These are phyloP conservation scores for Meles meles DNA, from an alignment of 2,113 vertebrate species.

Conservation along the genomic window DNA sequence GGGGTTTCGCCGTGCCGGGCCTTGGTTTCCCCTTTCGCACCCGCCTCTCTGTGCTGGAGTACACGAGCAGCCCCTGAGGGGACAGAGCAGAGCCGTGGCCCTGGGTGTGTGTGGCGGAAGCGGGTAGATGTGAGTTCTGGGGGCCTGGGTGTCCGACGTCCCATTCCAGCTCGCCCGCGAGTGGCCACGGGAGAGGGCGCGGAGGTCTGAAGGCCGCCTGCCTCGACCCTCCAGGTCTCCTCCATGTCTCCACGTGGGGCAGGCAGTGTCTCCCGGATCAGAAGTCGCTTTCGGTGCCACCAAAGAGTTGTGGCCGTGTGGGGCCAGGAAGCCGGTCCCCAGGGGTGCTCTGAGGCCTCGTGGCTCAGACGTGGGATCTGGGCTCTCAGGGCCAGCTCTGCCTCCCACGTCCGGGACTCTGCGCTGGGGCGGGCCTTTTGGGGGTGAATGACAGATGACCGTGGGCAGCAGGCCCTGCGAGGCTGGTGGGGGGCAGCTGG, in stretches of 20 bases:
- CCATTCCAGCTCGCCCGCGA: fast-evolving
- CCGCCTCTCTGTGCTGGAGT: neutral
- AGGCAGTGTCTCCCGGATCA: neutral
- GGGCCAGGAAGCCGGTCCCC: neutral
- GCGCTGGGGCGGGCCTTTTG: fast-evolving
- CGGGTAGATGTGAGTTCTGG: neutral
- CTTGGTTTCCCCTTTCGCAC: neutral
- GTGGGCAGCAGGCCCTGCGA: neutral
- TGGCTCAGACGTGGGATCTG: neutral
- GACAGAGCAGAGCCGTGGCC: neutral
- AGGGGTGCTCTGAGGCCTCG: fast-evolving
- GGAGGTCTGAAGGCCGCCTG: fast-evolving
- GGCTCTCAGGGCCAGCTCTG: neutral
- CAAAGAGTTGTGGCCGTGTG: neutral
- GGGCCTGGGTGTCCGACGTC: neutral
- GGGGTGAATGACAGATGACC: neutral
- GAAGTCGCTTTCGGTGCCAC: neutral
- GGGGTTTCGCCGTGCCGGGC: fast-evolving
- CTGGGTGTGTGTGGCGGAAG: neutral
- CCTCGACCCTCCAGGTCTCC: fast-evolving
- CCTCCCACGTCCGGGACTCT: fast-evolving
- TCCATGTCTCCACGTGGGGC: neutral
- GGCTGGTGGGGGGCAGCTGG: neutral
- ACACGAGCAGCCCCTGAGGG: fast-evolving
- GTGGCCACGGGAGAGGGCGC: neutral